Evolutionary conservation across 2,888 invertebrate genomes (phyloP), one percentile per base, ranked within the genome.

Genomic region (Brachyopa scutellaris): DNA sequence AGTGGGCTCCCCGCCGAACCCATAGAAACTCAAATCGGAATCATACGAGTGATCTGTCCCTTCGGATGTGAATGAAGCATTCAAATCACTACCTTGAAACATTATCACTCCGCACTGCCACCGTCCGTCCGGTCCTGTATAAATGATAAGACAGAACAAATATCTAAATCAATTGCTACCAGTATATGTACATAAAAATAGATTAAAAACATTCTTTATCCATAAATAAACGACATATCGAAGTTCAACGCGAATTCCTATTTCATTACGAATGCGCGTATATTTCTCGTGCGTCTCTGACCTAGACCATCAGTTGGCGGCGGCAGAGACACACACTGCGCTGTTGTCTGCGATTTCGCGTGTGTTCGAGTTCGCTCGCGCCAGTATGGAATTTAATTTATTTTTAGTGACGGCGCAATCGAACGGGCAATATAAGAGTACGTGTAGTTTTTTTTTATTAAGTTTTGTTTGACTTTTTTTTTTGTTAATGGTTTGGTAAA

Each of bases 41-140:
- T 86, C 86, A 67, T 76, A 79, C 8, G 85, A 85, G 26, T 85
- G 84, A 42, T 85, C 85, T 15, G 84, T 86, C 17, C 85, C 84
- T 38, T 84, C 84, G 9, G 86, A 85, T 19, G 72, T 85, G 62
- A 85, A 84, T 40, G 86, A 86, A 45, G 84, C 72, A 51, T 86
- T 86, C 51, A 86, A 84, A 57, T 86, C 86, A 66, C 72, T 82
- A 38, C 80, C 82, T 21, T 82, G 70, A 36, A 51, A 57, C 80
- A 80, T 80, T 51, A 49, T 74, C 45, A 55, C 15, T 51, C 23
- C 19, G 17, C 26, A 15, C 36, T 59, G 64, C 29, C 36, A 64
- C n/a, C n/a, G n/a, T n/a, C n/a, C n/a, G n/a, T n/a, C n/a, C n/a
- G n/a, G n/a, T 47, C 21, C 38, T 61, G 38, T 33, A 19, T 45